These are phyloP conservation scores for Apeira syringaria DNA, from an alignment of 2,888 invertebrate genomes.

Conservation along the genomic window DNA sequence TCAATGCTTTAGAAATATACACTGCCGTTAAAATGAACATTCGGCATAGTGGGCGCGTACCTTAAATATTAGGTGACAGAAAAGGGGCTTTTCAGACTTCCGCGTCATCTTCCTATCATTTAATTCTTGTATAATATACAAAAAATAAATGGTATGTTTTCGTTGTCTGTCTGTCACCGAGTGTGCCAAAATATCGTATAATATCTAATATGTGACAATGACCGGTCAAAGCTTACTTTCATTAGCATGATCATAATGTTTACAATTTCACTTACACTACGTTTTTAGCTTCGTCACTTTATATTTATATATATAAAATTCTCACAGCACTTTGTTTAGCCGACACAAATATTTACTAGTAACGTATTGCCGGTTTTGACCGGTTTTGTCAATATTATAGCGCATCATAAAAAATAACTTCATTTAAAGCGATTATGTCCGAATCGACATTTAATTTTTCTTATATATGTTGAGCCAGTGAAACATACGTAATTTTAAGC, in stretches of 20 bases:
- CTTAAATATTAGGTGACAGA: conserved; percentile 14
- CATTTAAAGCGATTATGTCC: conserved; percentile 33
- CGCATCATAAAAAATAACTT: conserved; percentile 40
- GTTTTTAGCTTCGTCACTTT: conserved; percentile 15
- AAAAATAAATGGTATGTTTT: too few species aligned
- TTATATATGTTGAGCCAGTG: too few species aligned
- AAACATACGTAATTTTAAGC: background rate
- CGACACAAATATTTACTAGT: background rate
- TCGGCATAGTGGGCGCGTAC: conserved; percentile 2
- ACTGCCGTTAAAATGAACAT: background rate
- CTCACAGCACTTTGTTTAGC: conserved; percentile 17
- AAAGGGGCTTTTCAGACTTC: too few species aligned
- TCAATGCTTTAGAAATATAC: background rate
- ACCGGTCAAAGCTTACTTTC: conserved; percentile 21
- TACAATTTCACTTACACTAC: conserved; percentile 4
- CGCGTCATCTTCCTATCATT: too few species aligned
- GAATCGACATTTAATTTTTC: conserved; percentile 10
- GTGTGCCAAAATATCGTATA: conserved; percentile 56
- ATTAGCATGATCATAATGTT: background rate
- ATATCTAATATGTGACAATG: conserved; percentile 26
- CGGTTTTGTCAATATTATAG: conserved; percentile 18
- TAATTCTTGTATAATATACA: too few species aligned
- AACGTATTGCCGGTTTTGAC: conserved; percentile 9
- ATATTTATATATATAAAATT: conserved; percentile 7
- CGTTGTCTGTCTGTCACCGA: conserved; percentile 49